These are phyloP conservation scores for Cyclophora punctaria DNA, from an alignment of 2,888 invertebrate species.

Conservation along the genomic window DNA sequence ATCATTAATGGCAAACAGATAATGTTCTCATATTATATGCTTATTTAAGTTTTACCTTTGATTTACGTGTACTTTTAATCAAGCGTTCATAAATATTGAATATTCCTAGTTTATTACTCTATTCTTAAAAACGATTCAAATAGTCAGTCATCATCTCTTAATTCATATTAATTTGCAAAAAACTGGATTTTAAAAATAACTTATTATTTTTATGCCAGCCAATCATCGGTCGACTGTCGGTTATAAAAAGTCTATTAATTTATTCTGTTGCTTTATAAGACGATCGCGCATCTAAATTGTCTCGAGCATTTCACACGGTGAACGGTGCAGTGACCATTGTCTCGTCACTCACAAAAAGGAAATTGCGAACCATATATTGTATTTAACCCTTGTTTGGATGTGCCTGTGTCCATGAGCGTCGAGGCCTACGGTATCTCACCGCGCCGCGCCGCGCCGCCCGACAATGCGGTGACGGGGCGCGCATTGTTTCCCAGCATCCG, in stretches of 20 bases:
- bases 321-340: constrained; percentile 59
- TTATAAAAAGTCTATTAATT: constrained; percentile 22
- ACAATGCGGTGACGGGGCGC: constrained; percentile 51
- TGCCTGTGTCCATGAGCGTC: constrained; percentile 53
- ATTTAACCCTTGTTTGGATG: constrained; percentile 52
- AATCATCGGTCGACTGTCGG: constrained; percentile 3
- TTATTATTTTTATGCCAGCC: constrained; percentile 4
- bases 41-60: constrained; percentile 2
- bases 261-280: constrained; percentile 32
- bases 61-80: constrained; percentile 12
- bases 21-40: background rate
- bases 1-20: background rate
- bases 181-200: constrained; percentile 1
- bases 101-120: background rate
- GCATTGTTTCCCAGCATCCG: constrained; percentile 70
- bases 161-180: constrained; percentile 13
- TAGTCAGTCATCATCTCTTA: constrained; percentile 12
- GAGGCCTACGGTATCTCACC: constrained; percentile 59
- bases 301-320: constrained; percentile 61
- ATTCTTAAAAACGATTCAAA: constrained; percentile 4
- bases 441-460: constrained; percentile 26
- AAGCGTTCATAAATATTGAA: constrained; percentile 2
- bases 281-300: constrained; percentile 29
- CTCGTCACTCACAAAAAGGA: constrained; percentile 58
- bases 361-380: constrained; percentile 55